phyloP scores from a whole-genome alignment of 1,140 invertebrate genomes.

The Macrocentrus cingulum region DNA sequence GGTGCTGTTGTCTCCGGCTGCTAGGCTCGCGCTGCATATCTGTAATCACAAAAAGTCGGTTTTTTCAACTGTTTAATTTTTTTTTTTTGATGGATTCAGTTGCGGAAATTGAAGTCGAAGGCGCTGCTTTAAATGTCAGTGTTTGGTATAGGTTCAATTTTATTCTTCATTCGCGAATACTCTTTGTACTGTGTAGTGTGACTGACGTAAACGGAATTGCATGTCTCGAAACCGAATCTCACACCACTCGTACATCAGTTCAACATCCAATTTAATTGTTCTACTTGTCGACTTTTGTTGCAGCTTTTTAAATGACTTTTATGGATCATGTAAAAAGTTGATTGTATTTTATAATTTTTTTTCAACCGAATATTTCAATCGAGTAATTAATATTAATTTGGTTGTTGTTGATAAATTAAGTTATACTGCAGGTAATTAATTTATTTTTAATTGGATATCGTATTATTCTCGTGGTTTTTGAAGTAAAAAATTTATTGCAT shows the following conservation, averaged over 20 bases:
- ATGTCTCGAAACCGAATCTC: constrained; percentile 16
- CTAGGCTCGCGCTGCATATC: constrained; percentile 48
- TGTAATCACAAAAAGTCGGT: constrained; percentile 39
- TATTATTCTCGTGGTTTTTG: too few relatives aligned
- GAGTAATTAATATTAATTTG: too few relatives aligned
- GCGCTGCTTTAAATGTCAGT: constrained; percentile 13
- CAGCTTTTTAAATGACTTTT: neutral
- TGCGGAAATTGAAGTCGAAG: neutral
- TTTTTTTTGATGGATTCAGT: neutral
- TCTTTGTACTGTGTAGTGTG: constrained; percentile 11
- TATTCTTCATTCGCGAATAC: constrained; percentile 20
- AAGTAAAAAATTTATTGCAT: too few relatives aligned
- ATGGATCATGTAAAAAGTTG: neutral
- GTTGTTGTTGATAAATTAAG: too few relatives aligned
- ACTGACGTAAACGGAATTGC: constrained; percentile 24
- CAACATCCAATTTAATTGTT: constrained; percentile 23
- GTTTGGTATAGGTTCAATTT: constrained; percentile 20
- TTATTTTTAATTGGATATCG: too few relatives aligned
- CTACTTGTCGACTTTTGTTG: constrained; percentile 13
- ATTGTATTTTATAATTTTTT: too few relatives aligned
- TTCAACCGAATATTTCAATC: too few relatives aligned
- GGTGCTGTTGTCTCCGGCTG: constrained; percentile 50
- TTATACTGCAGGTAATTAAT: too few relatives aligned
- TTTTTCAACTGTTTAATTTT: neutral
- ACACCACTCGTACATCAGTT: constrained; percentile 1